Conservation (phyloP, 2,888 invertebrate species). For the Willowsia nigromaculata region DNA sequence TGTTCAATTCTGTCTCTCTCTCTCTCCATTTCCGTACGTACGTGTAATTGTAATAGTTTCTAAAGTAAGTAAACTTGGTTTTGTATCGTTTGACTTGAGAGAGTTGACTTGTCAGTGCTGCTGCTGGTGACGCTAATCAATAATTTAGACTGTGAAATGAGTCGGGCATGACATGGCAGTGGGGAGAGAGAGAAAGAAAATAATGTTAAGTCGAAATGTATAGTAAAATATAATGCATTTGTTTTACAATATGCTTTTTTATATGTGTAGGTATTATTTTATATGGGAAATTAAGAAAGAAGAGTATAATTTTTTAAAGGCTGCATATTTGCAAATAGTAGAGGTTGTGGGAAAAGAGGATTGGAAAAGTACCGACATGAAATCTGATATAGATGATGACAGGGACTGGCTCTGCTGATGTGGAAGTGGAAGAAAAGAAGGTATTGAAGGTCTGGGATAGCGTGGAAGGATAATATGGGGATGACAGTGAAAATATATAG, state of each 20-base stretch:
- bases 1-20: not conserved
- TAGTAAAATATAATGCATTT: too few species aligned
- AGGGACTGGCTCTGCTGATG: not conserved
- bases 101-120: not conserved
- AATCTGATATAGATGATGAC: not conserved
- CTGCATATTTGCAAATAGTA: too few species aligned
- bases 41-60: constrained; percentile 4
- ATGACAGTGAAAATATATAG: constrained; percentile 5
- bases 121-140: constrained; percentile 57
- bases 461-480: not conserved
- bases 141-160: constrained; percentile 63
- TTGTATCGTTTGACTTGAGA: not conserved
- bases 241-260: too few species aligned
- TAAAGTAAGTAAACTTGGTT: not conserved
- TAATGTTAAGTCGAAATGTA: too few species aligned
- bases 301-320: too few species aligned
- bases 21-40: not conserved
- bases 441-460: not conserved
- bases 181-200: not conserved
- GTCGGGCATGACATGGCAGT: not conserved
- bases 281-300: not conserved
- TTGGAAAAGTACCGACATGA: not conserved
- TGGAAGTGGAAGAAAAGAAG: not conserved
- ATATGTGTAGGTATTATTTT: too few species aligned
- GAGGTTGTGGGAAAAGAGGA: not conserved